Base-by-base conservation (phyloP, 2,113 vertebrate genomes). In the Colistium nudipinnis region DNA sequence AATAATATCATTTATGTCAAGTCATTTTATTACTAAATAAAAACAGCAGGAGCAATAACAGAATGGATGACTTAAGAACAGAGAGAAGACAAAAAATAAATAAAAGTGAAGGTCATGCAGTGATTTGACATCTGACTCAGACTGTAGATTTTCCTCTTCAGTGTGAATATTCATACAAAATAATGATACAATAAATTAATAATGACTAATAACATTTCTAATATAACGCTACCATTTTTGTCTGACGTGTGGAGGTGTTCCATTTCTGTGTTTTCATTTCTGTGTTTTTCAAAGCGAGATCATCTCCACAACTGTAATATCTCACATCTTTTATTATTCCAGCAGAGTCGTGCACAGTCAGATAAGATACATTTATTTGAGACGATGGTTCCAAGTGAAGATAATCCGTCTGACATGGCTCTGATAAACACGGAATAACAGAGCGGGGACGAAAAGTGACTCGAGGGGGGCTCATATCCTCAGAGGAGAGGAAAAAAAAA, bases 301-400 rank as follows among this genome's bases (percentile, higher is more conserved):
- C 74, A 64, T 33, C 35, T 60, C 51, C 61, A 70, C 61, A 62
- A 62, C 59, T 57, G 24, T 54, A 48, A 68, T 64, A 57, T 62
- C 56, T 24, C 39, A 49, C 49, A 27, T 20, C 41, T 55, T 41
- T 68, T 60, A 54, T 69, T 56, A 63, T 74, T 27, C 53, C 65
- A 36, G 41, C 39, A 25, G 65, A 14, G 35, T 20, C 59, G 5
- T 74, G 61, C 31, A 28, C 55, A 35, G 67, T 28, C 22, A 24
- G 83, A 86, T 78, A 80, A 78, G 62, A 82, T n/a, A 64, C 31
- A 62, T 70, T 63, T 59, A 68, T 71, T 57, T 69, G 52, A 63
- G 80, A 83, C 78, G 33, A 82, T n/a, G n/a, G n/a, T n/a, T n/a
- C n/a, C n/a, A n/a, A n/a, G n/a, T n/a, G n/a, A n/a, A n/a, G n/a